Evolutionary conservation across 2,797 vertebrate species (phyloP).

Genomic region (Tangara arthus): DNA sequence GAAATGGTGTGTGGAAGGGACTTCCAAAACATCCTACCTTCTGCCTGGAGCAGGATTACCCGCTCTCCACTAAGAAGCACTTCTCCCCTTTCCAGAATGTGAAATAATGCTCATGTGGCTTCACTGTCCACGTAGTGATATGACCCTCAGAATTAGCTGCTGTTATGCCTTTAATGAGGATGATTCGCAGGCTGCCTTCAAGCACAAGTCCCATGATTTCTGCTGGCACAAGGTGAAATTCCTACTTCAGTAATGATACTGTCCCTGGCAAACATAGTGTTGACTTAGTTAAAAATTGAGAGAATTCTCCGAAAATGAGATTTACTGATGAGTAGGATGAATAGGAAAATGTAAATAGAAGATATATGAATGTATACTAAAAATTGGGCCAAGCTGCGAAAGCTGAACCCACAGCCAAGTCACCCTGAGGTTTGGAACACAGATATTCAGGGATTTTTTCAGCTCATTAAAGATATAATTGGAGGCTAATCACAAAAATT

Average conservation of each 20-base stretch:
- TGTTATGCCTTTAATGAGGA: background rate
- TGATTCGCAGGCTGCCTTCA: background rate
- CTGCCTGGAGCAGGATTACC: background rate
- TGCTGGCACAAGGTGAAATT: conserved; percentile 52
- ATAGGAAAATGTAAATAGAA: conserved; percentile 35
- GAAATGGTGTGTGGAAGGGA: background rate
- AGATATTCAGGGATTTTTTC: background rate
- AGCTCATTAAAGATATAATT: background rate
- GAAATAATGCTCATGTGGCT: background rate
- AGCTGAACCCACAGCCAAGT: background rate
- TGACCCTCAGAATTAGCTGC: background rate
- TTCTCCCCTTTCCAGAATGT: background rate
- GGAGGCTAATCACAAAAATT: background rate
- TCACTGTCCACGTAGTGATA: background rate
- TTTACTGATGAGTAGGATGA: conserved; percentile 31
- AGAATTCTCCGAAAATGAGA: conserved; percentile 34
- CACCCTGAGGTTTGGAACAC: background rate
- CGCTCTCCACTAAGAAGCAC: background rate
- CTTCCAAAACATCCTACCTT: background rate
- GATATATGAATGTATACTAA: background rate
- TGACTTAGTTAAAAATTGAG: conserved; percentile 31
- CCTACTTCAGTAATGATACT: conserved; percentile 26
- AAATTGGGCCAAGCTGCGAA: background rate
- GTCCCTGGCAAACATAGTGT: conserved; percentile 9
- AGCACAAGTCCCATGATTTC: conserved; percentile 23